Conservation (phyloP, 2,797 vertebrate species). For the Sebastes trivittatus region DNA sequence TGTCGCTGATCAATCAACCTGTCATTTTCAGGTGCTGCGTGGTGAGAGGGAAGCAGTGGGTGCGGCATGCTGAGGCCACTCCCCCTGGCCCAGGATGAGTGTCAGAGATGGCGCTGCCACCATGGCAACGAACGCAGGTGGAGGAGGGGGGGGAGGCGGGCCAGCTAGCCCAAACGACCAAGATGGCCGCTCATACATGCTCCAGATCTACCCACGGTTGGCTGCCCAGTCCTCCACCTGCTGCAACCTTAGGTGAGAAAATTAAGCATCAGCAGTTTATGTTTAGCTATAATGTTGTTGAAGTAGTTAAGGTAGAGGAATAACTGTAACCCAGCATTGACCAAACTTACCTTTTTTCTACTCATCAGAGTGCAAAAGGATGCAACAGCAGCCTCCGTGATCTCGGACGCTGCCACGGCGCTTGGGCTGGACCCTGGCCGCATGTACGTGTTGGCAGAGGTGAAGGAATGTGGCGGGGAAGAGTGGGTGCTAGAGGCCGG, state of each 20-base stretch:
- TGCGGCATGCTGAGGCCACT: conserved; percentile 90
- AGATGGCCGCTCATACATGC: conserved; percentile 85
- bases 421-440: conserved; percentile 87
- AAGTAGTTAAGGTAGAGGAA: neutral
- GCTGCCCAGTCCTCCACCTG: conserved; percentile 80
- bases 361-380: conserved; percentile 89
- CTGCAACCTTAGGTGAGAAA: conserved; percentile 81
- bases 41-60: conserved; percentile 77
- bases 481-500: conserved; percentile 95
- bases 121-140: conserved; percentile 73
- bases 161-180: conserved; percentile 81
- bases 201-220: conserved; percentile 93
- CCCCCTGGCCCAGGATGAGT: conserved; percentile 93
- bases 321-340: neutral
- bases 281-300: neutral
- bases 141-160: conserved; percentile 74
- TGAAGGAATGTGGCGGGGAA: conserved; percentile 96
- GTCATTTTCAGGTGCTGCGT: conserved; percentile 81
- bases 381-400: conserved; percentile 89
- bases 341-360: neutral
- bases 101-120: conserved; percentile 87
- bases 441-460: conserved; percentile 92
- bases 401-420: conserved; percentile 84
- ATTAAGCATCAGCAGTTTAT: neutral
- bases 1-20: conserved; percentile 2